Base-by-base conservation (phyloP, 2,888 invertebrate species). In the Polylopha cassiicola region DNA sequence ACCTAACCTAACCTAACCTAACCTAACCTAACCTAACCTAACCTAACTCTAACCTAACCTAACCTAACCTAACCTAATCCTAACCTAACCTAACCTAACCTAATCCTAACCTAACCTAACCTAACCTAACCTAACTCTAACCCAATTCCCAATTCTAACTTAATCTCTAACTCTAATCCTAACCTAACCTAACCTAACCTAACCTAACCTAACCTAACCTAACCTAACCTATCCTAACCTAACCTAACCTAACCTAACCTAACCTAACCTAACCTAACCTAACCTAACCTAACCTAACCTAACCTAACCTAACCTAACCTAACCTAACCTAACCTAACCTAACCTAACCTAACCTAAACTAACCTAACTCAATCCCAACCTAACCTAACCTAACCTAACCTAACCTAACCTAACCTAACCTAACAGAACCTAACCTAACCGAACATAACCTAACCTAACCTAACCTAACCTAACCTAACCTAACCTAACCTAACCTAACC, bases 391-490 rank as follows among this genome's bases (percentile, higher is more conserved):
- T 43, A 41, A 44, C 43, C 47, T 39, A 37, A 42, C 43, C 47
- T 37, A 41, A 44, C 43, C 47, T 43, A 41, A 44, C 43, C 47
- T 37, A 41, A 44, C 41, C 45, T 39, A 39, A 46, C 39, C 48
- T 46, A 45, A 45, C 48, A 45, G 43, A 45, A 45, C 48, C 47
- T 42, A 47, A 47, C 47, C 47, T 47, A 47, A 47, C 47, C 47
- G 44, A 47, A 47, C 47, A 46, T 46, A 48, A 46, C 45, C 48
- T 45, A 48, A 48, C 48, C 47, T 42, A 47, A 47, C 47, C 44
- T 44, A 47, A 47, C 43, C 43, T 43, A 43, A 42, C 38, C 43
- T 37, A 44, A 44, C 44, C 38, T 39, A 39, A 42, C 42, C 44
- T 42, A 39, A 39, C 44, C 38, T 36, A 39, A 43, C 39, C 42